Evolutionary conservation across 2,888 invertebrate genomes (phyloP).

Genomic region (Cerceris ruficornis): DNA sequence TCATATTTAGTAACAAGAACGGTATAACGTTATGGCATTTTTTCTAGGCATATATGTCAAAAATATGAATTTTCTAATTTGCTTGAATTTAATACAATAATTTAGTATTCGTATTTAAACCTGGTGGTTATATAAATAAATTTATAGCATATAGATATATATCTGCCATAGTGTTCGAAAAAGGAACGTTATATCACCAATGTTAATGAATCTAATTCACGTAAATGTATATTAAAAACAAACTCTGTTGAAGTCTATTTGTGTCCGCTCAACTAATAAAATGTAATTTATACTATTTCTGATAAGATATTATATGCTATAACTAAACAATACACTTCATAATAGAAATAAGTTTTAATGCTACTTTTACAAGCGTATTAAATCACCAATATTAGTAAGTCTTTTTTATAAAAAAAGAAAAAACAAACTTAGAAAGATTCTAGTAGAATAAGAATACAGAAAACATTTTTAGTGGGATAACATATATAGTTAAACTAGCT

Average conservation of each 20-base stretch:
- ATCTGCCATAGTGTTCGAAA: no score
- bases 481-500: neutral
- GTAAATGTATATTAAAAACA: neutral
- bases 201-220: neutral
- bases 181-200: neutral
- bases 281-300: neutral
- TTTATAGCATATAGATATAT: no score
- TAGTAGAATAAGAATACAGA: neutral
- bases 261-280: conserved; percentile 6
- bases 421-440: neutral
- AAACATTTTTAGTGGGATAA: neutral
- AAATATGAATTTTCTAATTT: no score
- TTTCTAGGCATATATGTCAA: no score
- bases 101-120: no score
- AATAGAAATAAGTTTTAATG: conserved; percentile 2
- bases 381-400: neutral
- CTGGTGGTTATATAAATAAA: no score
- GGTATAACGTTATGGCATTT: no score
- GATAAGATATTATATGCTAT: neutral
- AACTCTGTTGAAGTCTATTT: neutral
- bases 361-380: neutral
- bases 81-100: no score
- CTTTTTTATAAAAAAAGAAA: conserved; percentile 2
- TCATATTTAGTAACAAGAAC: no score
- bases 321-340: no score